Conservation (phyloP, 2,888 invertebrate species). For the Plemyria rubiginata region DNA sequence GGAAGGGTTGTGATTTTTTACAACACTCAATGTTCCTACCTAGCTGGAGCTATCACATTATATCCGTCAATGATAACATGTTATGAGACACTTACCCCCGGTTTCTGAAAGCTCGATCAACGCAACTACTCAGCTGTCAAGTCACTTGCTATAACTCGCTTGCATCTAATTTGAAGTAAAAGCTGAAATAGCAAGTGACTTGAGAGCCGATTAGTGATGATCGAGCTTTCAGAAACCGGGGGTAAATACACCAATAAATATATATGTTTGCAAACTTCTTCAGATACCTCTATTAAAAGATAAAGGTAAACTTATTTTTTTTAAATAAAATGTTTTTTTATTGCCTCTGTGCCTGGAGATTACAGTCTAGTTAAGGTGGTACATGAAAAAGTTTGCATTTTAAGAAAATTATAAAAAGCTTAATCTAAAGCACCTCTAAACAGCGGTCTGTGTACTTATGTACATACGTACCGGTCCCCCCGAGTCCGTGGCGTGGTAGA, state of each 20-base stretch:
- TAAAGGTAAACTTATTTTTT: no score
- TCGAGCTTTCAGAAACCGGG: no score
- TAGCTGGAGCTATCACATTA: neutral
- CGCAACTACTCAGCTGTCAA: no score
- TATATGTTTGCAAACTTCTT: slow-evolving; percentile 17
- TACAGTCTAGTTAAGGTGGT: slow-evolving; percentile 10
- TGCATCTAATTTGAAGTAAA: no score
- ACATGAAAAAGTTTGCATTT: slow-evolving; percentile 24
- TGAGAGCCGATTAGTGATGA: no score
- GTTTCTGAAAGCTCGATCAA: no score
- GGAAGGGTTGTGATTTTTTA: slow-evolving; percentile 16
- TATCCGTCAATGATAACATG: slow-evolving; percentile 6
- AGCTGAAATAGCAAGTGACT: no score
- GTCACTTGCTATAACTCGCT: no score
- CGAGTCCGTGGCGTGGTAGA: slow-evolving; percentile 82
- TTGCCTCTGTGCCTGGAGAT: no score
- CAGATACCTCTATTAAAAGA: slow-evolving; percentile 8
- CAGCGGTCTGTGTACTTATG: slow-evolving; percentile 42
- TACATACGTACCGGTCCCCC: slow-evolving; percentile 77
- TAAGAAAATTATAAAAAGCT: slow-evolving; percentile 49
- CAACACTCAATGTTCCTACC: slow-evolving; percentile 5
- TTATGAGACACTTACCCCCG: slow-evolving; percentile 12
- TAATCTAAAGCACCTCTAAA: slow-evolving; percentile 37
- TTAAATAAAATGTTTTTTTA: no score
- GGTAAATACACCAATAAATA: slow-evolving; percentile 20